Percentiles rank a stretch among this genome's conserved stretches.
phyloP scores from a whole-genome alignment of 2,888 invertebrate genomes.

The Amphimallon solstitiale region DNA sequence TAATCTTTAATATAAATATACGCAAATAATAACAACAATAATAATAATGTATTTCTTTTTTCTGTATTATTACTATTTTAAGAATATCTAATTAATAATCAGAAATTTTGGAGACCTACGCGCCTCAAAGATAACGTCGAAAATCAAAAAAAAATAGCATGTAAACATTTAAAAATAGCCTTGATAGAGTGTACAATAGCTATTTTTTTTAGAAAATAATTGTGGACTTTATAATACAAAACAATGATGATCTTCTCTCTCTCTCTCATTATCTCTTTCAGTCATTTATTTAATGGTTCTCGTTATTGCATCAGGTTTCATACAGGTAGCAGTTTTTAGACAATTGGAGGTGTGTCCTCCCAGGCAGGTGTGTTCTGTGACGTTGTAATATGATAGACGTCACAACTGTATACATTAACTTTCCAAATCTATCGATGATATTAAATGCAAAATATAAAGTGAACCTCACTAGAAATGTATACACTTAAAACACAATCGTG shows the following conservation, averaged over 20 bases:
- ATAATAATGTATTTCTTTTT: too few relatives aligned
- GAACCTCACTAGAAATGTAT: too few relatives aligned
- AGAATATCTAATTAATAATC: not conserved
- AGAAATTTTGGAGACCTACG: not conserved
- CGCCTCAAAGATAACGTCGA: not conserved
- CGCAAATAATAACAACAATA: too few relatives aligned
- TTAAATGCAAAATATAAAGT: not conserved
- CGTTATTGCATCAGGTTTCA: conserved; percentile 21
- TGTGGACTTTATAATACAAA: too few relatives aligned
- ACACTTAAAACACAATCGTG: too few relatives aligned
- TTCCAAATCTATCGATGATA: not conserved
- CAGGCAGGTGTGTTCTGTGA: conserved; percentile 6
- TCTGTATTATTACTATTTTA: not conserved
- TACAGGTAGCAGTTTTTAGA: conserved; percentile 12
- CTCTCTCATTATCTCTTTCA: not conserved
- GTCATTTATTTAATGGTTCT: not conserved
- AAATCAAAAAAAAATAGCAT: not conserved
- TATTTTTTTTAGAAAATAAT: too few relatives aligned
- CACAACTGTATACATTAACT: not conserved
- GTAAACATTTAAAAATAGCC: not conserved
- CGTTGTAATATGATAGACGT: not conserved
- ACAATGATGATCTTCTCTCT: not conserved
- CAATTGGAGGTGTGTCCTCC: conserved; percentile 22
- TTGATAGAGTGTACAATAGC: not conserved
- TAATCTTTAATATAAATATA: too few relatives aligned